Conservation (phyloP, 2,888 invertebrate species). For the Lampropteryx suffumata region DNA sequence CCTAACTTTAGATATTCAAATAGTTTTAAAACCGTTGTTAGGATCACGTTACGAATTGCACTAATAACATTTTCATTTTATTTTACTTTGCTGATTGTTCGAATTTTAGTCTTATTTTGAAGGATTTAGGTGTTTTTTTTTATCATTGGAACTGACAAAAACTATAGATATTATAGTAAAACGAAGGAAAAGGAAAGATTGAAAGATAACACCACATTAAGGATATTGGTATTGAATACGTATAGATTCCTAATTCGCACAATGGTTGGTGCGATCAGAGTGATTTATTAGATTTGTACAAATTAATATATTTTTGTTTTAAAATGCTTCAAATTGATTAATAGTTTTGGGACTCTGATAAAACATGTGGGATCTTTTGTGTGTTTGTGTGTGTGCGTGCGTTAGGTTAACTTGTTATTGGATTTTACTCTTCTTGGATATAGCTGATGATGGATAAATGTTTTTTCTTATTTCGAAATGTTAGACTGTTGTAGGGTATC, state of each 20-base stretch:
- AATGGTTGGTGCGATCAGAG: constrained; percentile 16
- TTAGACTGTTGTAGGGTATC: constrained; percentile 5
- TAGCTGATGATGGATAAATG: constrained; percentile 8
- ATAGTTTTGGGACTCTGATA: neutral
- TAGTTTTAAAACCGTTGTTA: neutral
- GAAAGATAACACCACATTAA: neutral
- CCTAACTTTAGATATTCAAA: too few species aligned
- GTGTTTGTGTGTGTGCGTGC: constrained; percentile 4
- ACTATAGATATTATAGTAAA: too few species aligned
- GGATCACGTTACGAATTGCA: constrained; percentile 1
- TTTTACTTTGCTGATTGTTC: too few species aligned
- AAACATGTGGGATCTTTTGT: neutral
- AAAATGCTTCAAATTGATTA: neutral
- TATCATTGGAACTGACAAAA: too few species aligned
- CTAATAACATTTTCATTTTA: too few species aligned
- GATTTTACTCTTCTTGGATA: constrained; percentile 8
- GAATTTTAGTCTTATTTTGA: too few species aligned
- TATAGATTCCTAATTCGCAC: constrained; percentile 14
- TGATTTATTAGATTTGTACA: constrained; percentile 18
- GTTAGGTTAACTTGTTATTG: constrained; percentile 7
- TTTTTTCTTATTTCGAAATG: constrained; percentile 7
- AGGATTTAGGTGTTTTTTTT: too few species aligned
- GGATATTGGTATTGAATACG: constrained; percentile 1
- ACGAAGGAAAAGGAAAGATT: neutral
- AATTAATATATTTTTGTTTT: constrained; percentile 12